These are phyloP conservation scores for Ammospiza nelsoni DNA, from an alignment of 2,113 vertebrate species.

Conservation along the genomic window DNA sequence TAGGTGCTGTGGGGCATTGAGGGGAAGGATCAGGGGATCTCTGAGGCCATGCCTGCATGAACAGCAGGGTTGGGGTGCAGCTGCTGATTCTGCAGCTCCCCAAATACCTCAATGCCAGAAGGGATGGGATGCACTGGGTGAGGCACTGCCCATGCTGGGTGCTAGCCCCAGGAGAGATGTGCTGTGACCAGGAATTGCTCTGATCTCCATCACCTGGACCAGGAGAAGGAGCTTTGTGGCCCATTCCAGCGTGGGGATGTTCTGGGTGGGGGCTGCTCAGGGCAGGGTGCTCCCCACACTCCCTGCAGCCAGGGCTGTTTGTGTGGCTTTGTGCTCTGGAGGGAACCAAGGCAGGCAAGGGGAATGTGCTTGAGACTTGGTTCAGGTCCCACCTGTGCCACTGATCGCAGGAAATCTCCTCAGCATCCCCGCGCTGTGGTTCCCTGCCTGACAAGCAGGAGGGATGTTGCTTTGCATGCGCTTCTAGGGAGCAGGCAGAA, in stretches of 20 bases:
- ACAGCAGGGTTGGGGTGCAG: not conserved
- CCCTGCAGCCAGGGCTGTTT: not conserved
- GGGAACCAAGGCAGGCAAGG: not conserved
- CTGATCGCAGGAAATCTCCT: not conserved
- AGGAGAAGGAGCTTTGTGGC: not conserved
- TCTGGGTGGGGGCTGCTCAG: not conserved
- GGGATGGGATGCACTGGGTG: not conserved
- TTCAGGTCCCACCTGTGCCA: not conserved
- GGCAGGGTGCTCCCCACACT: not conserved
- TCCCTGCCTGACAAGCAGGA: not conserved
- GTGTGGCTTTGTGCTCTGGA: not conserved
- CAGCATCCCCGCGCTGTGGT: not conserved
- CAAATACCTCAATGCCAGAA: not conserved
- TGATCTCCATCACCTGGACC: fast-evolving
- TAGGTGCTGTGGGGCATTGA: not conserved
- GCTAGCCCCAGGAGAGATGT: not conserved
- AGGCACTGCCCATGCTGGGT: not conserved
- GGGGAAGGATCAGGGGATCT: fast-evolving
- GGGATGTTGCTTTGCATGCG: not conserved
- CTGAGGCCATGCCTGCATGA: fast-evolving
- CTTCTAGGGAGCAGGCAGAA: not conserved
- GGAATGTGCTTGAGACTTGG: not conserved
- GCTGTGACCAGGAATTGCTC: not conserved
- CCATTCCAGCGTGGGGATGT: fast-evolving
- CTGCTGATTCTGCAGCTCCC: not conserved